These are phyloP conservation scores for Uromys caudimaculatus DNA, from an alignment of 2,797 vertebrate genomes.

Conservation along the genomic window DNA sequence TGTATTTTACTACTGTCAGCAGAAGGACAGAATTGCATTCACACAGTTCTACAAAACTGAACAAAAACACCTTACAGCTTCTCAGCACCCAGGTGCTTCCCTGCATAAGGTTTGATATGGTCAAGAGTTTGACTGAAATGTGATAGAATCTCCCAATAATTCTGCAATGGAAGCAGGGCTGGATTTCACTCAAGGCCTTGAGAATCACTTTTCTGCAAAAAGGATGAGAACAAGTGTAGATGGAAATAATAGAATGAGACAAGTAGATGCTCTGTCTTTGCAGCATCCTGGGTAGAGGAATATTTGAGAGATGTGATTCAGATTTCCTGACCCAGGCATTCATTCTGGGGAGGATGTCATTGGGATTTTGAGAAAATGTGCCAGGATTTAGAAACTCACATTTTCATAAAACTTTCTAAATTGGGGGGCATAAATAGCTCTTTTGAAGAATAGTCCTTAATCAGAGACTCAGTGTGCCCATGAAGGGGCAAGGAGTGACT, in stretches of 20 bases:
- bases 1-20: background rate
- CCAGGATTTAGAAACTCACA: background rate
- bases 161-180: background rate
- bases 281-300: accelerated
- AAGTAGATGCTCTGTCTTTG: no score
- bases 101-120: no score
- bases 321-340: background rate
- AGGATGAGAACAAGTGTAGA: accelerated
- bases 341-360: background rate
- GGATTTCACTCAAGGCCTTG: no score
- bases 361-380: background rate
- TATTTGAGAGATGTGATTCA: accelerated
- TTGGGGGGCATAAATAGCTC: background rate
- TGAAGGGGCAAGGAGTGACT: background rate
- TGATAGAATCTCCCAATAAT: background rate
- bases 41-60: background rate
- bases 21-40: accelerated
- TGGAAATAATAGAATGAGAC: background rate
- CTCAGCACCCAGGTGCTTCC: background rate
- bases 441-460: no score
- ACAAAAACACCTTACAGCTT: background rate
- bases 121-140: accelerated
- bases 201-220: no score
- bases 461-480: background rate
- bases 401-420: no score